phyloP scores from a whole-genome alignment of 2,113 vertebrate genomes.

The Zosterops lateralis region DNA sequence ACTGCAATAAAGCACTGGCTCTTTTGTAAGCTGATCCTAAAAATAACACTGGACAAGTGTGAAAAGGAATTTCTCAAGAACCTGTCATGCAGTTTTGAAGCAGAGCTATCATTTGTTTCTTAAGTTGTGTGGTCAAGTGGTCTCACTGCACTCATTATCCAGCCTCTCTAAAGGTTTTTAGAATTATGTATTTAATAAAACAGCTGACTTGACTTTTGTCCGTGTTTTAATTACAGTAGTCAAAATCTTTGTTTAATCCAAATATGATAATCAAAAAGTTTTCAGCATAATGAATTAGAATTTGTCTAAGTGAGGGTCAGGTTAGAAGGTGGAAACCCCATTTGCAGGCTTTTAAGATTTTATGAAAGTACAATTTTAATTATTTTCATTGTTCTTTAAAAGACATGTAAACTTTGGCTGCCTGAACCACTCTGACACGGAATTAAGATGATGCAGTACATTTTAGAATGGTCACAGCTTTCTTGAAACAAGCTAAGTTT shows the following conservation, averaged over 20 bases:
- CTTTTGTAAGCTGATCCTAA: conserved; percentile 27
- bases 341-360: not conserved
- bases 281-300: not conserved
- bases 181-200: conserved; percentile 63
- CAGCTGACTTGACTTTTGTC: conserved; percentile 1
- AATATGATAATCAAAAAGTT: not conserved
- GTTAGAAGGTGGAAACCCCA: not conserved
- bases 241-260: not conserved
- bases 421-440: not conserved
- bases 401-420: not conserved
- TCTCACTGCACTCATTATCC: conserved; percentile 22
- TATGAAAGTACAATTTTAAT: not conserved
- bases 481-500: not conserved
- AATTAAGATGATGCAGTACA: not conserved
- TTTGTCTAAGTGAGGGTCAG: not conserved
- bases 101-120: conserved; percentile 53
- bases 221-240: not conserved
- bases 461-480: not conserved
- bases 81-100: conserved; percentile 61
- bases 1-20: conserved; percentile 31
- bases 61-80: conserved; percentile 65
- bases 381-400: not conserved
- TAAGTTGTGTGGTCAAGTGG: conserved; percentile 51
- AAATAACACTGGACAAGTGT: conserved; percentile 41
- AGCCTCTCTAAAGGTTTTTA: conserved; percentile 32